Evolutionary conservation across 2,888 invertebrate genomes (phyloP).

Genomic region (Mimumesa dahlbomi): DNA sequence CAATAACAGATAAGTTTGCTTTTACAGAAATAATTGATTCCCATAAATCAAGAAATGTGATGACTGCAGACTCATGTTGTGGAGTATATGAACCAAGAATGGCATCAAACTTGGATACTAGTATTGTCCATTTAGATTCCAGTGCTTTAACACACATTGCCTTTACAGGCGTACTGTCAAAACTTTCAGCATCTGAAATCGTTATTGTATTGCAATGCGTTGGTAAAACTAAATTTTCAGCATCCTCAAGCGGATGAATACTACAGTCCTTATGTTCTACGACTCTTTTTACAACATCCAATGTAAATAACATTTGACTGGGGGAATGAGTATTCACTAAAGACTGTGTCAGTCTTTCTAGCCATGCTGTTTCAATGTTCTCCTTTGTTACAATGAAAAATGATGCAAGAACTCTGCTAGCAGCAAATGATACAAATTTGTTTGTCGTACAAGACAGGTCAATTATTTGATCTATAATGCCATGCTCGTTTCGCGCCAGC

Average conservation of each 20-base stretch:
- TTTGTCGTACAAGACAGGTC: constrained; percentile 89
- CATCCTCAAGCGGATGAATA: constrained; percentile 90
- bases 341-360: constrained; percentile 89
- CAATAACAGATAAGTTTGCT: constrained; percentile 93
- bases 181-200: constrained; percentile 90
- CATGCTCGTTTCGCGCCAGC: constrained; percentile 89
- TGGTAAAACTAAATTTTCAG: constrained; percentile 72
- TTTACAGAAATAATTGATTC: constrained; percentile 94
- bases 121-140: constrained; percentile 91
- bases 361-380: constrained; percentile 89
- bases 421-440: constrained; percentile 90
- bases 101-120: constrained; percentile 83
- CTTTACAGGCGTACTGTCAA: constrained; percentile 93
- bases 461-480: constrained; percentile 91
- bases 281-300: constrained; percentile 92
- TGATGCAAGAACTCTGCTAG: constrained; percentile 89
- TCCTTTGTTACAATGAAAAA: constrained; percentile 92
- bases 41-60: constrained; percentile 93
- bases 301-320: constrained; percentile 90
- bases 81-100: constrained; percentile 80
- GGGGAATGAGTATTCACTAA: constrained; percentile 82
- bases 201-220: constrained; percentile 83
- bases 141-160: constrained; percentile 92
- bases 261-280: constrained; percentile 92
- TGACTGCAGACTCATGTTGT: constrained; percentile 81